Base-by-base conservation (phyloP, 2,797 vertebrate species). In the Ctenopoma kingsleyae region DNA sequence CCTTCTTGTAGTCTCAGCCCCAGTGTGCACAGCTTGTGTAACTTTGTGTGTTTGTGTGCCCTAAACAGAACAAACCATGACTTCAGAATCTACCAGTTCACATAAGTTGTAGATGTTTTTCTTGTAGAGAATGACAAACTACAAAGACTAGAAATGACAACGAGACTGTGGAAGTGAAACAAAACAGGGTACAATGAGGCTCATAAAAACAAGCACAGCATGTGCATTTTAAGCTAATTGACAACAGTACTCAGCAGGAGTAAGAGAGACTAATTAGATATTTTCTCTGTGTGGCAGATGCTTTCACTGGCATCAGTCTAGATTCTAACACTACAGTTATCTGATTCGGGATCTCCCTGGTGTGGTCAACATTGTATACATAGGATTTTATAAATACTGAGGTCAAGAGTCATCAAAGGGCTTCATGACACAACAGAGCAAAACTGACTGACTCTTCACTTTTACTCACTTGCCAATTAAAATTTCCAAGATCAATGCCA, bases 1-100 rank as follows among this genome's bases (percentile, higher is more conserved):
- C 83, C 80, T 86, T 87, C 73, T 71, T 57, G 27, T 56, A 69
- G 57, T 78, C 48, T 78, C 75, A 4, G 72, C 74, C 19, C 41
- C 48, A 70, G 61, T 44, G 9, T 54, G 61, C 38, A 13, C 11
- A 38, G 19, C 17, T 66, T 27, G 9, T 52, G 8, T 62, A 8
- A 38, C 43, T 67, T 48, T 43, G 40, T n/a, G 17, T 47, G 46
- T 67, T 50, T 52, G 50, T 17, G 23, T 46, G 40, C 30, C 54
- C 7, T 46, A 23, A 27, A 15, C 49, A 30, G 11, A 1, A 11
- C 65, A 23, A 55, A 11, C 35, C 15, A n/a, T 40, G 6, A 35
- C 50, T 2, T 63, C 20, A 46, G 5, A 58, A 20, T 19, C 17
- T 19, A 23, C 3, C 0, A 15, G 9, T 36, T 15, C 8, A 22